Conservation (phyloP, 2,888 invertebrate genomes). For the Thymelicus sylvestris region DNA sequence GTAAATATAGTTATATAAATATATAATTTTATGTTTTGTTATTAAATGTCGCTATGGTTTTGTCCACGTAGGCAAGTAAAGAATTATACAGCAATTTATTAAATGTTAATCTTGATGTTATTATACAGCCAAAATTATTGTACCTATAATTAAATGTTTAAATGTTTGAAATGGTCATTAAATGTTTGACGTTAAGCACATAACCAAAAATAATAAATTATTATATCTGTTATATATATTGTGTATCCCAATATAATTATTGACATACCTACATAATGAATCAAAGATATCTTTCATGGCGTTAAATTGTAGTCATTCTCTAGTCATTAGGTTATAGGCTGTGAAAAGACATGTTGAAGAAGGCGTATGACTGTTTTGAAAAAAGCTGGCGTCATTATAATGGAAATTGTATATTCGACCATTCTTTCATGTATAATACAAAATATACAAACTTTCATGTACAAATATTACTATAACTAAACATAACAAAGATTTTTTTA, state of each 20-base stretch:
- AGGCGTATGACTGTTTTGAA: conserved; percentile 1
- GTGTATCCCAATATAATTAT: not conserved
- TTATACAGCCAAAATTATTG: too few relatives aligned
- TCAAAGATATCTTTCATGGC: conserved; percentile 6
- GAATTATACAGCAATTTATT: not conserved
- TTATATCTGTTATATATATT: not conserved
- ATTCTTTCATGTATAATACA: not conserved
- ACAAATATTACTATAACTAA: not conserved
- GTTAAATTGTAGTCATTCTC: conserved; percentile 58
- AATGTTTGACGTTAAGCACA: not conserved
- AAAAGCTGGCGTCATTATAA: not conserved
- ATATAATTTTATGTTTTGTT: not conserved
- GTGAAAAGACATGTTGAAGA: conserved; percentile 68
- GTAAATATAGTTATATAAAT: conserved; percentile 40
- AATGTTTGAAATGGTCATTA: conserved; percentile 6
- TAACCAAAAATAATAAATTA: not conserved
- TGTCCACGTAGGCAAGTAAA: not conserved
- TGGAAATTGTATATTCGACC: conserved; percentile 7
- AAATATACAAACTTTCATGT: conserved; percentile 1
- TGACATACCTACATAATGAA: conserved; percentile 20
- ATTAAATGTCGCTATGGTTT: not conserved
- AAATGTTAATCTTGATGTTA: not conserved
- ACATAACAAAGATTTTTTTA: not conserved
- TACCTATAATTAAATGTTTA: not conserved
- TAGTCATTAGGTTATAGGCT: conserved; percentile 78